These are phyloP conservation scores for Dorcus parallelipipedus DNA, from an alignment of 2,888 invertebrate species.

Conservation along the genomic window DNA sequence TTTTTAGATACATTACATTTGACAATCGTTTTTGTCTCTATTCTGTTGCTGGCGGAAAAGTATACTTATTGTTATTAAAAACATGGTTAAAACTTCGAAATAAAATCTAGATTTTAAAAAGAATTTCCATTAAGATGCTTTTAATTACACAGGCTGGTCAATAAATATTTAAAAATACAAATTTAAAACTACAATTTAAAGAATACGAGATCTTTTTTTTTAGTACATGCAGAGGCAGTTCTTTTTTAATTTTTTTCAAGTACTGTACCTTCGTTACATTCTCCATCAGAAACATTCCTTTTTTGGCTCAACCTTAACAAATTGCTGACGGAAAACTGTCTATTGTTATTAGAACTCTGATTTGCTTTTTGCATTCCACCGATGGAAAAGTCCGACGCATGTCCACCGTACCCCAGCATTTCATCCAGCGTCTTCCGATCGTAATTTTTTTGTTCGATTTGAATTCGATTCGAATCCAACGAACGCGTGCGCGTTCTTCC, in stretches of 20 bases:
- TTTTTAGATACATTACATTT: too few species aligned
- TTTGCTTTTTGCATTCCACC: conserved; percentile 25
- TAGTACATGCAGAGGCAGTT: not conserved
- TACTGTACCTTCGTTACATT: conserved; percentile 40
- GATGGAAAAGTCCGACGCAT: conserved; percentile 29
- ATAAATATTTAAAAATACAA: too few species aligned
- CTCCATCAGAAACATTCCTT: conserved; percentile 35
- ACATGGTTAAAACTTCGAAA: too few species aligned
- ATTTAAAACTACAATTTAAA: not conserved
- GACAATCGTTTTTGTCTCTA: too few species aligned
- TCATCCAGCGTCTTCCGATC: not conserved
- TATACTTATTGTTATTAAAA: too few species aligned
- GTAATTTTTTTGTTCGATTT: too few species aligned
- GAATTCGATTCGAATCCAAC: not conserved
- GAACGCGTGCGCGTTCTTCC: not conserved
- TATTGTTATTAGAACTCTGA: conserved; percentile 37
- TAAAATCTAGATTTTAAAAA: not conserved
- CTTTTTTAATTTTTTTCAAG: not conserved
- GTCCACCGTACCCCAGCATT: conserved; percentile 37
- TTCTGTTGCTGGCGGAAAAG: too few species aligned
- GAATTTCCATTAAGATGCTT: not conserved
- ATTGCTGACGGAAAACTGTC: conserved; percentile 47
- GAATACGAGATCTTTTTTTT: not conserved
- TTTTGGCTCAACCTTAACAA: conserved; percentile 42
- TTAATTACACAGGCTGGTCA: too few species aligned